These are phyloP conservation scores for Pammene fasciana DNA, from an alignment of 2,888 invertebrate species.

Conservation along the genomic window DNA sequence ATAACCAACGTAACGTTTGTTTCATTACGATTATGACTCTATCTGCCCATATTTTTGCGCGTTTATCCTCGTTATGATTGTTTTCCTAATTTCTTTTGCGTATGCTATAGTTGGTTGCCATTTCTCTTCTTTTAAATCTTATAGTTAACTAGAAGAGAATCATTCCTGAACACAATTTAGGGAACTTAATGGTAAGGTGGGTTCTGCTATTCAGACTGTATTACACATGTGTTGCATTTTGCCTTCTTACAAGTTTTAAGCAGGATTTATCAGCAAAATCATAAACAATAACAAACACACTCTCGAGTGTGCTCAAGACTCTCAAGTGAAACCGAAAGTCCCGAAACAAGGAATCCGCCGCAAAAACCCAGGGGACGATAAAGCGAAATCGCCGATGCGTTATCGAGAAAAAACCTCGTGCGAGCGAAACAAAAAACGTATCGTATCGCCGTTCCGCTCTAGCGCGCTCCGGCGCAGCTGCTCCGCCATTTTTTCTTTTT, in stretches of 20 bases:
- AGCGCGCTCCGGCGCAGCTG: conserved; percentile 79
- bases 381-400: conserved; percentile 82
- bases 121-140: too few relatives aligned
- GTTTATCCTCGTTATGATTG: too few relatives aligned
- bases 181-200: too few relatives aligned
- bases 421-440: conserved; percentile 79
- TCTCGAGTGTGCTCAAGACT: not conserved
- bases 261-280: not conserved
- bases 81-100: too few relatives aligned
- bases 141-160: too few relatives aligned
- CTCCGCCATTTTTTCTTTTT: conserved; percentile 74
- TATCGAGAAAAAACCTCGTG: conserved; percentile 78
- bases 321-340: conserved; percentile 57
- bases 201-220: too few relatives aligned
- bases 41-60: too few relatives aligned
- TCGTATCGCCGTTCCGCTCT: conserved; percentile 81
- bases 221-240: not conserved
- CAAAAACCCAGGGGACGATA: conserved; percentile 80
- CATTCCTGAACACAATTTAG: too few relatives aligned
- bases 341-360: conserved; percentile 73
- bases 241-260: not conserved
- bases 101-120: too few relatives aligned
- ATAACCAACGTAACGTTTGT: too few relatives aligned
- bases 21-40: too few relatives aligned
- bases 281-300: conserved; percentile 20